phyloP scores from a whole-genome alignment of 2,113 vertebrate genomes.

The Falco punctatus region DNA sequence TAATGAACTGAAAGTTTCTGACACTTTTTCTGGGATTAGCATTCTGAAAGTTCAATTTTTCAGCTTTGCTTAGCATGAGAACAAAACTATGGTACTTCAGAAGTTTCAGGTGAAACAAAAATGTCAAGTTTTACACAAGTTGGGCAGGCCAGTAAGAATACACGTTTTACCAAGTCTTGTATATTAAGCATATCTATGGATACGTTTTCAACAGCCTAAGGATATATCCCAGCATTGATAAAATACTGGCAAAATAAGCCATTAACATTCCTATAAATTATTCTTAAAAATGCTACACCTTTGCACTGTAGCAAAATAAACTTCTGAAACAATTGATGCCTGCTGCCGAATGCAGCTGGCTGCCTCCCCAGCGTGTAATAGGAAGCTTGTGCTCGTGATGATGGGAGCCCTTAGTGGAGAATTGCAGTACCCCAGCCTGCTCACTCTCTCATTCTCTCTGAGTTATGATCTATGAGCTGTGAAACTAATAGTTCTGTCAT shows the following conservation, averaged over 20 bases:
- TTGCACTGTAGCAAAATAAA: background rate
- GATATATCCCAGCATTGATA: background rate
- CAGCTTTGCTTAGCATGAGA: background rate
- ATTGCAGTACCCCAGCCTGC: background rate
- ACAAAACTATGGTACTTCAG: background rate
- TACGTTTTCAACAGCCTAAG: background rate
- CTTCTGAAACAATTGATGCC: background rate
- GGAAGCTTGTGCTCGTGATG: background rate
- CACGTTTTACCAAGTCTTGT: background rate
- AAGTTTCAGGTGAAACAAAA: background rate
- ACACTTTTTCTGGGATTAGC: background rate
- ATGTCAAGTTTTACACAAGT: background rate
- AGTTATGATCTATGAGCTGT: background rate
- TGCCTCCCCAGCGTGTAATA: background rate
- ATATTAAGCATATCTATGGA: background rate
- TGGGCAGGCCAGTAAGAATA: background rate
- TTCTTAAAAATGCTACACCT: background rate
- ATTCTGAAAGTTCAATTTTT: background rate
- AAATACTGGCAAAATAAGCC: background rate
- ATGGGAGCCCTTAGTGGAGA: background rate
- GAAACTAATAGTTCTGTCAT: background rate
- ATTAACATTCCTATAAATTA: background rate
- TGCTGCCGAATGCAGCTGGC: background rate
- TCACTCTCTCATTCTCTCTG: background rate
- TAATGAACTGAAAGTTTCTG: background rate